Evolutionary conservation across 2,797 vertebrate species (phyloP).

Genomic region (Esox masquinongy): DNA sequence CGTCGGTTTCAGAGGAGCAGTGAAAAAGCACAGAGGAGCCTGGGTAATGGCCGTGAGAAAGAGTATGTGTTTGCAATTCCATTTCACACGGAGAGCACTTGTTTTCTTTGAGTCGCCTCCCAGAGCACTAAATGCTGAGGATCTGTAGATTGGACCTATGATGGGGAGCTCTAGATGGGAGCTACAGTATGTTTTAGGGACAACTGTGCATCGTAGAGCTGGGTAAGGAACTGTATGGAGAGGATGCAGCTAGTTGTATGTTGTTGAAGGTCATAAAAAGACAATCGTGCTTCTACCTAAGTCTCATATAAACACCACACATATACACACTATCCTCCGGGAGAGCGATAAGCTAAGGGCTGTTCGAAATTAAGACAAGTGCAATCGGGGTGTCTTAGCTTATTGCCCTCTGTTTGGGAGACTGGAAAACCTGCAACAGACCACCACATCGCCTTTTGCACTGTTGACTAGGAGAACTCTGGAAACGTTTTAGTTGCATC

Average conservation of each 20-base stretch:
- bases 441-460: constrained; percentile 41
- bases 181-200: constrained; percentile 31
- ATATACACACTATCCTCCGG: constrained; percentile 29
- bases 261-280: too few species aligned
- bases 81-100: constrained; percentile 68
- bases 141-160: not conserved
- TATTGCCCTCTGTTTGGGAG: constrained; percentile 55
- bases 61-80: constrained; percentile 73
- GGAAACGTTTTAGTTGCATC: constrained; percentile 47
- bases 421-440: constrained; percentile 35
- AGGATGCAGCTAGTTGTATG: not conserved
- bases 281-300: too few species aligned
- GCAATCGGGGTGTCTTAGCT: constrained; percentile 59
- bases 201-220: constrained; percentile 10
- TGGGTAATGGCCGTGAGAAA: constrained; percentile 77
- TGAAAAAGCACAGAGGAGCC: constrained; percentile 69
- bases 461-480: constrained; percentile 47
- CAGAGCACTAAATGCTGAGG: constrained; percentile 60
- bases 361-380: constrained; percentile 54
- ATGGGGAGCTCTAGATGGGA: constrained; percentile 61
- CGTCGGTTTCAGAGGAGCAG: constrained; percentile 60
- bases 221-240: constrained; percentile 23
- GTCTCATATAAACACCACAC: not conserved
- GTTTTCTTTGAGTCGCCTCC: constrained; percentile 42
- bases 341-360: constrained; percentile 49